These are phyloP conservation scores for Zootermopsis nevadensis DNA, from an alignment of 2,888 invertebrate genomes.

Conservation along the genomic window DNA sequence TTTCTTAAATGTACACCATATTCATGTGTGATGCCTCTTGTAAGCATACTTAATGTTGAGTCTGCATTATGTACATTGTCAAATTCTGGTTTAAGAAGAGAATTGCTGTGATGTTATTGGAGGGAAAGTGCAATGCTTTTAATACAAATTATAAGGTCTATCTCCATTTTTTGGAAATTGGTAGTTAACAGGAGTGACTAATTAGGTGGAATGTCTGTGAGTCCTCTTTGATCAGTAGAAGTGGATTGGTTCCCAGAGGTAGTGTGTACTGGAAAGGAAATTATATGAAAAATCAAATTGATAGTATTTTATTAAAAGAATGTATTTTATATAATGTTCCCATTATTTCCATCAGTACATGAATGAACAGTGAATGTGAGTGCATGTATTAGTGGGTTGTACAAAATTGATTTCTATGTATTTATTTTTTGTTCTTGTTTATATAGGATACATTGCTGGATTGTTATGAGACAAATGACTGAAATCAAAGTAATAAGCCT, in stretches of 20 bases:
- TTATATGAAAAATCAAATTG: conserved; percentile 39
- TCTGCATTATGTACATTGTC: conserved; percentile 27
- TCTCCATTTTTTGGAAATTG: conserved; percentile 21
- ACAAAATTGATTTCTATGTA: not conserved
- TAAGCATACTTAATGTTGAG: conserved; percentile 34
- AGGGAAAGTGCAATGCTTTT: conserved; percentile 51
- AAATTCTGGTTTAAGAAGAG: conserved; percentile 18
- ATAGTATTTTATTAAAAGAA: conserved; percentile 50
- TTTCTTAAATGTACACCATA: conserved; percentile 8
- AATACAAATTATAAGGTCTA: not conserved
- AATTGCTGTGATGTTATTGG: conserved; percentile 45
- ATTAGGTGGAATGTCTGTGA: not conserved
- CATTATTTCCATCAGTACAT: conserved; percentile 15
- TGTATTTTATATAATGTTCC: conserved; percentile 40
- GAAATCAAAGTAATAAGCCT: not conserved
- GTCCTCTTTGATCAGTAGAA: conserved; percentile 27
- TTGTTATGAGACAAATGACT: not conserved
- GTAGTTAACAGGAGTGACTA: conserved; percentile 6
- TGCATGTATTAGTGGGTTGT: conserved; percentile 2
- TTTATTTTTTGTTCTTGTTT: not conserved
- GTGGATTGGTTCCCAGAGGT: conserved; percentile 1
- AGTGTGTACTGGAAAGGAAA: conserved; percentile 22
- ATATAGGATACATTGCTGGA: no score
- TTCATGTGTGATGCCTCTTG: conserved; percentile 6
- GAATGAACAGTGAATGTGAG: conserved; percentile 3